Percentiles rank a stretch among this genome's conserved stretches.
These are phyloP conservation scores for Arctopsyche grandis DNA, from an alignment of 1,140 invertebrate species.

Conservation along the genomic window DNA sequence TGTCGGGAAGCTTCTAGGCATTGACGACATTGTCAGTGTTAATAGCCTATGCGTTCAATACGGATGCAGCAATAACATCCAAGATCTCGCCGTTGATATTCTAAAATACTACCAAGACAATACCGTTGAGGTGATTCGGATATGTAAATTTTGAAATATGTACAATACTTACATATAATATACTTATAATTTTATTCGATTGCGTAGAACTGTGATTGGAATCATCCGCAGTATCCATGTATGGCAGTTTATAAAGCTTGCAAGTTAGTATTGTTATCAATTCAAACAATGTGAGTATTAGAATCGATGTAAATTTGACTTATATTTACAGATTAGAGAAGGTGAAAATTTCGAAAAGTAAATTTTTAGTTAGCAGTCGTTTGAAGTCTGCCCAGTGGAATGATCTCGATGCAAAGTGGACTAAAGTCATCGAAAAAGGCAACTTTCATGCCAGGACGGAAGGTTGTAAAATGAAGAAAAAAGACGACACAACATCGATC, in stretches of 20 bases:
- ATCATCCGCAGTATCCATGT: conserved; percentile 57
- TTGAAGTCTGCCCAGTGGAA: conserved; percentile 27
- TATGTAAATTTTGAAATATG: neutral
- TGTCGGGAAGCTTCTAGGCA: conserved; percentile 55
- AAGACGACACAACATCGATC: too few species aligned
- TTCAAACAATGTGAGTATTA: neutral
- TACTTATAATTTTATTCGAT: neutral
- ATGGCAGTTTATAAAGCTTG: conserved; percentile 58
- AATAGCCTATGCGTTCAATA: conserved; percentile 57
- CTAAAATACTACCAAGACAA: conserved; percentile 53
- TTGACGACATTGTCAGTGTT: conserved; percentile 55
- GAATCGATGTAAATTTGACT: too few species aligned
- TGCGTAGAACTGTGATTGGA: conserved; percentile 51
- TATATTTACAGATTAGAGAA: conserved; percentile 30
- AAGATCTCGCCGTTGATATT: conserved; percentile 56
- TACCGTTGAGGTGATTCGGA: conserved; percentile 45
- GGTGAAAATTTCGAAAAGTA: conserved; percentile 19
- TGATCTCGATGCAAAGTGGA: conserved; percentile 2
- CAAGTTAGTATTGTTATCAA: conserved; percentile 54
- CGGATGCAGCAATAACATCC: conserved; percentile 54
- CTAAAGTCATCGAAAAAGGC: neutral
- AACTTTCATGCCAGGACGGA: neutral
- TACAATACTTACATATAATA: neutral
- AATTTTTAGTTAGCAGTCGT: neutral
- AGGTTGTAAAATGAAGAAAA: too few species aligned